Base-by-base conservation (phyloP, 2,113 vertebrate genomes). In the Triplophysa rosa region DNA sequence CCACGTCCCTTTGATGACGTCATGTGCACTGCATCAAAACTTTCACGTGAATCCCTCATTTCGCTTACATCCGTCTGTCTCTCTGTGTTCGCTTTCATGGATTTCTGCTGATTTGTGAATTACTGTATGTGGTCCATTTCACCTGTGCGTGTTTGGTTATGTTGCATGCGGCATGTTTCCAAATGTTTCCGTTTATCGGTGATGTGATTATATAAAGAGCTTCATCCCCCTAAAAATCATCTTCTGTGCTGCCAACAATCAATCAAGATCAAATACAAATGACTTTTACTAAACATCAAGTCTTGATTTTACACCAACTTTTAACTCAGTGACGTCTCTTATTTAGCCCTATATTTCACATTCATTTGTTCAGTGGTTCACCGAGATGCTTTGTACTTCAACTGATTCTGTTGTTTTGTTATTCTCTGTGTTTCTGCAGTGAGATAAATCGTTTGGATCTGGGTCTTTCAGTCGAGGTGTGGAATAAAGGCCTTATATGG, bases 401-500 rank as follows among this genome's bases (percentile, higher is more conserved):
- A n/a, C 29, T 49, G 19, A 29, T 37, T 54, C 2, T 33, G 23
- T 68, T 62, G 61, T 11, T 54, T 2, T 19, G 49, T 77, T 24
- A 65, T 63, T 80, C 42, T 78, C 29, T 33, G 8, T 14, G 16
- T 7, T 61, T 47, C n/a, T 37, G 40, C 89, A 99, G 98, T 8
- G 98, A 99, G 90, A 99, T 99, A 85, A 99, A 95, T 87, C 93
- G 97, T 0, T 89, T 99, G 62, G 98, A 99, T 80, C 89, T 99
- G 84, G 98, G 98, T 72, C 92, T 99, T 82, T 95, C 96, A 0
- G 97, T 97, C 84, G 98, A 99, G 87, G 94, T 99, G 78, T 99
- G 97, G 98, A 98, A 98, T 88, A 99, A 99, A 87, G 98, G 98
- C 8, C 93, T 99, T 42, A 99, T 99, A 89, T 99, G 98, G 98